phyloP scores from a whole-genome alignment of 2,113 vertebrate species.

The Cyanoliseus patagonus region DNA sequence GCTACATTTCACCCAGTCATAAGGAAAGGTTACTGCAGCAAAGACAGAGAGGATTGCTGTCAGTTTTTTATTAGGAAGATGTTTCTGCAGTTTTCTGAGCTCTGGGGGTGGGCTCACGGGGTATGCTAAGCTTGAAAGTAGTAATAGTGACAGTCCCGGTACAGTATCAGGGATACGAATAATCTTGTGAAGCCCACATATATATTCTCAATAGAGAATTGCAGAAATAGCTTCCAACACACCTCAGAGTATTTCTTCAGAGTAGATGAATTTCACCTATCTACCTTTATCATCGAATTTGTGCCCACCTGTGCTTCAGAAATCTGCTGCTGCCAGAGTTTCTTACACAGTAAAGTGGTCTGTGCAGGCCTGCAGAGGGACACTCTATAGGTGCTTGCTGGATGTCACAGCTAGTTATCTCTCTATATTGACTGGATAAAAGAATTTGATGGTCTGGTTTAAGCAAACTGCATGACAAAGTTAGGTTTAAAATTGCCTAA shows the following conservation, averaged over 20 bases:
- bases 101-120: not conserved
- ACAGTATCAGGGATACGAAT: not conserved
- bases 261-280: not conserved
- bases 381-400: not conserved
- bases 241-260: not conserved
- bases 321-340: fast-evolving
- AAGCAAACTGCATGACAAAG: not conserved
- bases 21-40: not conserved
- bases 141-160: not conserved
- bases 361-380: not conserved
- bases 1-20: fast-evolving
- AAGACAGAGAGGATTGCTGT: not conserved
- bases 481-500: not conserved
- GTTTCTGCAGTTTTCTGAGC: not conserved
- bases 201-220: not conserved
- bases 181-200: not conserved
- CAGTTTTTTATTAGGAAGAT: not conserved
- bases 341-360: fast-evolving
- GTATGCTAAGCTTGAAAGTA: not conserved
- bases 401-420: not conserved
- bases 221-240: not conserved
- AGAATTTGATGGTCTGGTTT: not conserved
- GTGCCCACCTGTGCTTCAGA: not conserved
- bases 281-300: not conserved
- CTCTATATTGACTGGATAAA: not conserved